phyloP scores from a whole-genome alignment of 35 echinoderm and acorn worm species.

The Heliocidaris tuberculata region DNA sequence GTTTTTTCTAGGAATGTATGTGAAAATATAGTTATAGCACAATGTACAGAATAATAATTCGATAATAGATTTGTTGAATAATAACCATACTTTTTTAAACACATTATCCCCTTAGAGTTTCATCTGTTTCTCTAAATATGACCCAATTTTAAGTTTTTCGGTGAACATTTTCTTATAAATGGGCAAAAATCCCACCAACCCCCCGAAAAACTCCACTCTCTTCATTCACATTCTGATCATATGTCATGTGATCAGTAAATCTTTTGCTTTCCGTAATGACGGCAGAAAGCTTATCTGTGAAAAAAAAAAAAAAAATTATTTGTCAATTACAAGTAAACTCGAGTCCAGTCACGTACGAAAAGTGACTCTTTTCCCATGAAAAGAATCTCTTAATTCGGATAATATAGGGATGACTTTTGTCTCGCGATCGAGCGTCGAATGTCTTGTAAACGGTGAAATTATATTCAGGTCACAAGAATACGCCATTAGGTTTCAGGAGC shows the following conservation, averaged over 20 bases:
- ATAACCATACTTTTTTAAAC: background rate
- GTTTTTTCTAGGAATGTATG: too few relatives aligned
- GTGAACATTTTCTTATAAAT: too few relatives aligned
- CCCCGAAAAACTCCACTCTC: too few relatives aligned
- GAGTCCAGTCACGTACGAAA: background rate
- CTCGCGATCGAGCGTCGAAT: background rate
- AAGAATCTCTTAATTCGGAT: background rate
- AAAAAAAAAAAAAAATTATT: background rate
- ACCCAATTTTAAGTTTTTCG: background rate
- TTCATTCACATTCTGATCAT: background rate
- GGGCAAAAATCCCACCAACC: too few relatives aligned
- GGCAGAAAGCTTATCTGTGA: background rate
- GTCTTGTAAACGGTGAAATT: background rate
- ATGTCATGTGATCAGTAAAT: background rate
- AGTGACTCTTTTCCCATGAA: constrained; percentile 2
- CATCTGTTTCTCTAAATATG: background rate
- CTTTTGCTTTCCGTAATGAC: background rate
- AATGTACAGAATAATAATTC: too few relatives aligned
- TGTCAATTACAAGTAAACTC: background rate
- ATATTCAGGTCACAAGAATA: constrained; percentile 1
- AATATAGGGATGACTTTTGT: background rate
- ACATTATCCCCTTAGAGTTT: background rate
- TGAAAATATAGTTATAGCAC: too few relatives aligned
- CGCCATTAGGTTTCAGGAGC: background rate
- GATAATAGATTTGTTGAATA: too few relatives aligned